These are phyloP conservation scores for Cybosia mesomella DNA, from an alignment of 2,888 invertebrate genomes.

Conservation along the genomic window DNA sequence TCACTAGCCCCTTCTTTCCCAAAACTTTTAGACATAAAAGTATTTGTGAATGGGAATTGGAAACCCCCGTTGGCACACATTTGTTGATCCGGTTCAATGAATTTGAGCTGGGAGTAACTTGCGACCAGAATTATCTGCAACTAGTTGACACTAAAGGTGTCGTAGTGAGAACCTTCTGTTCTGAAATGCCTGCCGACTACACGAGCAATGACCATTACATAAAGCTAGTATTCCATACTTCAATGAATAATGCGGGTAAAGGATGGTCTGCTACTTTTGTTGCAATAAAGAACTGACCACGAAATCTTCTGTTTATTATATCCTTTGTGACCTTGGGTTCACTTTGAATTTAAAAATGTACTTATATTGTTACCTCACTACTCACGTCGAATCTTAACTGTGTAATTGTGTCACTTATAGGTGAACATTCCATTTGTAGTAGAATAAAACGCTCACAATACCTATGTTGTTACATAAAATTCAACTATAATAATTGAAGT, in stretches of 20 bases:
- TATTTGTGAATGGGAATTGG: slow-evolving; percentile 77
- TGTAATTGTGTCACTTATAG: background rate
- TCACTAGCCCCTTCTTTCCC: slow-evolving; percentile 79
- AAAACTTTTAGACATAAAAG: slow-evolving; percentile 65
- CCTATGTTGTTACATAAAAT: too few species aligned
- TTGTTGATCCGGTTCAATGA: slow-evolving; percentile 70
- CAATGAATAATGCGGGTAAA: slow-evolving; percentile 89
- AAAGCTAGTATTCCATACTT: slow-evolving; percentile 88
- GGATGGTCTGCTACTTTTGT: slow-evolving; percentile 88
- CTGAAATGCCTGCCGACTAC: slow-evolving; percentile 87
- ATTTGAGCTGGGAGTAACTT: slow-evolving; percentile 89
- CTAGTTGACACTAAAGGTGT: slow-evolving; percentile 84
- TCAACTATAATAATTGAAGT: too few species aligned
- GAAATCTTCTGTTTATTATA: background rate
- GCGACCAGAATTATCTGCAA: slow-evolving; percentile 89
- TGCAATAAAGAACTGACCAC: slow-evolving; percentile 29
- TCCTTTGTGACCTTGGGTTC: background rate
- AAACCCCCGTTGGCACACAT: slow-evolving; percentile 69
- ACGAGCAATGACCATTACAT: slow-evolving; percentile 85
- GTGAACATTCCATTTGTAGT: background rate
- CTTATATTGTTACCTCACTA: background rate
- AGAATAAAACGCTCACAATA: background rate
- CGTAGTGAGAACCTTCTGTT: slow-evolving; percentile 77
- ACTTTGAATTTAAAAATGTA: background rate
- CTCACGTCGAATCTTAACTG: background rate